These are phyloP conservation scores for Acrobeloides nanus DNA, from an alignment of 2,888 invertebrate genomes.

Conservation along the genomic window DNA sequence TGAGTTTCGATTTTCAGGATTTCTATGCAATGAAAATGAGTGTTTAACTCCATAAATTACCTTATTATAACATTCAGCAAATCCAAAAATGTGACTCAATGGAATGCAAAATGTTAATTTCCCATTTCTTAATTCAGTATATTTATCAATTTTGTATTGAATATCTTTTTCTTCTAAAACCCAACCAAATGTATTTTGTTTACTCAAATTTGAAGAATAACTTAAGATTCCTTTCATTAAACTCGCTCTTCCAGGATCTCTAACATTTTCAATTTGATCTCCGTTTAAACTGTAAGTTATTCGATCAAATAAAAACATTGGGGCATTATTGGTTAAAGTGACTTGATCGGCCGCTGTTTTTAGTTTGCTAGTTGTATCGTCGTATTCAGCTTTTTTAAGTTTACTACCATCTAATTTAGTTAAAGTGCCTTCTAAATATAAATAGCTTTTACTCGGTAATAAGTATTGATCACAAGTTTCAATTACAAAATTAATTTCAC, in stretches of 20 bases:
- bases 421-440: conserved; percentile 25
- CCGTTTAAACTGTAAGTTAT: conserved; percentile 28
- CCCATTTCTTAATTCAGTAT: conserved; percentile 31
- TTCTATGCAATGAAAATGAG: conserved; percentile 28
- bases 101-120: conserved; percentile 30
- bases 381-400: conserved; percentile 14
- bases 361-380: too few species aligned
- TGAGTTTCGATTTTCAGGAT: conserved; percentile 26
- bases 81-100: conserved; percentile 32
- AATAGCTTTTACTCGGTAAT: conserved; percentile 23
- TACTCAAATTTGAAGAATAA: conserved; percentile 28
- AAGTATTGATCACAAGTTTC: conserved; percentile 27
- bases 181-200: conserved; percentile 36
- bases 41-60: conserved; percentile 34
- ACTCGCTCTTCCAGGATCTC: conserved; percentile 32
- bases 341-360: too few species aligned
- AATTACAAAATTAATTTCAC: conserved; percentile 27
- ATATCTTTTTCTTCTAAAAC: conserved; percentile 25
- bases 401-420: conserved; percentile 19
- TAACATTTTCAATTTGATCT: conserved; percentile 18
- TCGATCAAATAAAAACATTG: conserved; percentile 33
- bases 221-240: conserved; percentile 31
- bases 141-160: conserved; percentile 30
- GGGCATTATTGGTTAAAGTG: conserved; percentile 31
- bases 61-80: conserved; percentile 37